These are phyloP conservation scores for Iphiclides podalirius DNA, from an alignment of 2,888 invertebrate genomes.

Conservation along the genomic window DNA sequence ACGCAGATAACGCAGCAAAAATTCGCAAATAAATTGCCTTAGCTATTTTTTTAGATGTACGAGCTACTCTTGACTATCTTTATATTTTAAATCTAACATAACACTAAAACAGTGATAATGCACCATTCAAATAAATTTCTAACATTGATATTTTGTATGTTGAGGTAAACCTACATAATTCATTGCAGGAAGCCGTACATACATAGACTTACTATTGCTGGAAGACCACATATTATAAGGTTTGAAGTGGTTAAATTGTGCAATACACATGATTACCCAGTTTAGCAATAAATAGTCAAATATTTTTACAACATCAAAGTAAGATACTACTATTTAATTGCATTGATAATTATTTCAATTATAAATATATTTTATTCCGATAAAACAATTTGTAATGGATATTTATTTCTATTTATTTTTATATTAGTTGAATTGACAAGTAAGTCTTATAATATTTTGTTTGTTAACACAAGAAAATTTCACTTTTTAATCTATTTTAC, in stretches of 20 bases:
- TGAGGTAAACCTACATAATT: background rate
- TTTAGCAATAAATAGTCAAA: background rate
- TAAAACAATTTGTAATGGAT: background rate
- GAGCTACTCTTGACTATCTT: conserved; percentile 29
- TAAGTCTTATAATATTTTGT: background rate
- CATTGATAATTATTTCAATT: too few relatives aligned
- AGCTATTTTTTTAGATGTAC: conserved; percentile 33
- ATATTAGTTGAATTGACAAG: background rate
- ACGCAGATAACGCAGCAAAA: conserved; percentile 73
- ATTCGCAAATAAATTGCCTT: conserved; percentile 58
- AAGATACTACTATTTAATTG: too few relatives aligned
- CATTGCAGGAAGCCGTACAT: background rate
- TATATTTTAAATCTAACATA: conserved; percentile 12
- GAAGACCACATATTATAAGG: background rate
- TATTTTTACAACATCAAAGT: background rate
- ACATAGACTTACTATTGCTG: background rate
- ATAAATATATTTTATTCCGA: too few relatives aligned
- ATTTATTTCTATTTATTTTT: background rate
- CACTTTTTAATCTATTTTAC: background rate
- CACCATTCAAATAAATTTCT: background rate
- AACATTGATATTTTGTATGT: background rate
- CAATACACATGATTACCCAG: conserved; percentile 10
- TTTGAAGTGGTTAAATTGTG: conserved; percentile 2
- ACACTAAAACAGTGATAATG: background rate
- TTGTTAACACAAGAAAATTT: too few relatives aligned